Evolutionary conservation across 2,888 invertebrate species (phyloP), one percentile per base, ranked within the genome.

Genomic region (Ormia ochracea): DNA sequence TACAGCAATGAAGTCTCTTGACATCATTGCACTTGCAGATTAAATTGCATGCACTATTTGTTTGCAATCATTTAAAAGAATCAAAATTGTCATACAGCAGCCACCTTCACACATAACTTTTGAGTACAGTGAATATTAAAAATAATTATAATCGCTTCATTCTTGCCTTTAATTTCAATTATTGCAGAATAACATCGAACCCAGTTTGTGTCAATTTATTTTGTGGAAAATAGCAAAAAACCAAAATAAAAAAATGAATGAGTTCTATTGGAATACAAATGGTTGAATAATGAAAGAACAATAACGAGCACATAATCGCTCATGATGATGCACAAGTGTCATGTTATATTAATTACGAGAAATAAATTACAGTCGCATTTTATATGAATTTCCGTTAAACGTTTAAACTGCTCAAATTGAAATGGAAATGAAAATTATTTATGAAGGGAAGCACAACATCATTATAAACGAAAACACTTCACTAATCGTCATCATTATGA

Each of bases 351-450:
- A 69, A 74, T 72, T 78, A 72, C 41, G 45, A 36, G n/a, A 72
- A 21, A 78, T 59, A 70, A 65, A 77, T 63, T 61, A 33, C 45
- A 56, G 52, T 58, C 58, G 52, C 17, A 54, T 45, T 65, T 58
- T 58, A 63, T 69, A 79, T 74, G 50, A 28, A 74, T 79, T 69
- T 69, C 56, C 69, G 65, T 74, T 69, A 65, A 74, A 65, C 45
- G 50, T 58, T 74, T 79, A 23, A 58, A 74, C 69, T 36, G 65
- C 58, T 63, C 73, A 73, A 74, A 50, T 59, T 48, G 68, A 31
- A 48, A 52, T 63, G 56, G 31, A 56, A 48, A 63, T 56, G 19
- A 65, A 56, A 63, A 65, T 33, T 23, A 56, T 21, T 41, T 41
- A 33, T n/a, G 33, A 12, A 14, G 14, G 41, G 41, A 14, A 58